Evolutionary conservation across 64 coral and sea anemone genomes (phyloP).

Genomic region (Montipora capricornis): DNA sequence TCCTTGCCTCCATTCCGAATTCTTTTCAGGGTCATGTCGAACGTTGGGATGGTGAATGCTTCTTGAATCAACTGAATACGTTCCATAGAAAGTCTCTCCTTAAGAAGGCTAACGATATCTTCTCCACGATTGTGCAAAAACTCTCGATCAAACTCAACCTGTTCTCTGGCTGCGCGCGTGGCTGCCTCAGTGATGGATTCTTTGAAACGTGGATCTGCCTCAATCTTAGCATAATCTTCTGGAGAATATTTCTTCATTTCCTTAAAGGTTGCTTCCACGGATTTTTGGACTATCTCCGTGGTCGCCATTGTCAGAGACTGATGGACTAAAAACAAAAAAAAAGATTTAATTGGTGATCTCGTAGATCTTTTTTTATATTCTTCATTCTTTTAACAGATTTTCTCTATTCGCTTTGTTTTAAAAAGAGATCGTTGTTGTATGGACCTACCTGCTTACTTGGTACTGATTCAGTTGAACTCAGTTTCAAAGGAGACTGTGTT

Average conservation of each 20-base stretch:
- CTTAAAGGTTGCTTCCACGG: neutral
- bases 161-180: neutral
- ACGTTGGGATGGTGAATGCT: conserved; percentile 43
- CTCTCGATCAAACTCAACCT: neutral
- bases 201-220: neutral
- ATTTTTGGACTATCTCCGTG: neutral
- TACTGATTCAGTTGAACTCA: neutral
- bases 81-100: neutral
- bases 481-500: neutral
- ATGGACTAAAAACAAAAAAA: neutral
- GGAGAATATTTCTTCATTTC: neutral
- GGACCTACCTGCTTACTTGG: neutral
- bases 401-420: neutral
- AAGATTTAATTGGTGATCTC: neutral
- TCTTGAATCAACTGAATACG: conserved; percentile 15
- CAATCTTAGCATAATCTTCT: neutral
- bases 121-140: neutral
- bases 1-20: neutral
- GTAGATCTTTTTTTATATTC: no score
- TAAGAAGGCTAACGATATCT: neutral
- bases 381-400: neutral
- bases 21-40: conserved; percentile 24
- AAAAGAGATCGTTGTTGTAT: neutral
- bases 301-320: neutral
- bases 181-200: neutral